Conservation (phyloP, 2,888 invertebrate species). For the Apamea epomidion region DNA sequence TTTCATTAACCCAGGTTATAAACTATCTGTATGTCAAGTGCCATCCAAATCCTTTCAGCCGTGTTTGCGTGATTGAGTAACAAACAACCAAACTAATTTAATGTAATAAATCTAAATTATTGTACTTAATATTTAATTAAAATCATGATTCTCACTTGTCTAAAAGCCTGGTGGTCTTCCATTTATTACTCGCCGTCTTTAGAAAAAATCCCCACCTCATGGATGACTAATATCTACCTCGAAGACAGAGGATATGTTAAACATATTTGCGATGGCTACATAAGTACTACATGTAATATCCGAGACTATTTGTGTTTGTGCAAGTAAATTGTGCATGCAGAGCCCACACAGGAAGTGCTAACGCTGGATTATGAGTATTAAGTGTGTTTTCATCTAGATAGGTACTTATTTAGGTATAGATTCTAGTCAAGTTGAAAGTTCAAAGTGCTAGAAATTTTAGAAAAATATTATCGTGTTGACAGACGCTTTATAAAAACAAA, state of each 20-base stretch:
- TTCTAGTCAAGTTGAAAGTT: not conserved
- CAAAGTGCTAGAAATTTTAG: not conserved
- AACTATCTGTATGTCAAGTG: not conserved
- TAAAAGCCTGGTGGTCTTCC: not conserved
- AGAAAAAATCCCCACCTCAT: not conserved
- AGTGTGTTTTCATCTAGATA: conserved; percentile 1
- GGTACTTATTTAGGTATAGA: not conserved
- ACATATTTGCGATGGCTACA: conserved; percentile 35
- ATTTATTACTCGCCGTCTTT: not conserved
- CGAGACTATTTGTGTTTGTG: conserved; percentile 5
- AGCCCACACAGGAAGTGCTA: conserved; percentile 37
- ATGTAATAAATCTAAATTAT: no score
- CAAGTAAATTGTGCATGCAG: conserved; percentile 45
- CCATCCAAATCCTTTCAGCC: not conserved
- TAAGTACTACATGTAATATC: not conserved
- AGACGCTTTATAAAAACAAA: not conserved
- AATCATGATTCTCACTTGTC: not conserved
- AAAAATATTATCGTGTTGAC: not conserved
- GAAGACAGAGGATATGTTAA: conserved; percentile 30
- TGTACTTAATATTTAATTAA: no score
- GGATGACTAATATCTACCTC: conserved; percentile 13
- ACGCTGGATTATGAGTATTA: not conserved
- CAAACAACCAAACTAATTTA: not conserved
- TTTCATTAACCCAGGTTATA: not conserved
- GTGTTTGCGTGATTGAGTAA: not conserved